Base-by-base conservation (phyloP, 2,888 invertebrate genomes). In the Craniophora ligustri region DNA sequence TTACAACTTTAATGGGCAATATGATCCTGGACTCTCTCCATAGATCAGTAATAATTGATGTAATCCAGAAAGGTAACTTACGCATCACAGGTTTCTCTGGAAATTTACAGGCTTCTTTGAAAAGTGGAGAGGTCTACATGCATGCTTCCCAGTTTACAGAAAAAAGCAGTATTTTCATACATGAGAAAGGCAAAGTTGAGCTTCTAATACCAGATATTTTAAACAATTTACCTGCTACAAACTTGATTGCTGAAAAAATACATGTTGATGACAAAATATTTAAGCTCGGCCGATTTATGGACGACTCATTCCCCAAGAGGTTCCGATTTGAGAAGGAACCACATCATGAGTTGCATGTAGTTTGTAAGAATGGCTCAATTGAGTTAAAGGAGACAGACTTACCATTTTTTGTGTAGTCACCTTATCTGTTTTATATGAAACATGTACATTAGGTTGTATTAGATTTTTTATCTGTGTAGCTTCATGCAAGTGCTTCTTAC, bases 331-430 rank as follows among this genome's bases (percentile, higher is more conserved):
- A 91, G 51, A 87, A 87, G 60, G 88, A 92, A 63, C 88, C 88
- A 0, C 79, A 85, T 8, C 85, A 91, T 72, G 94, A 94, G 67
- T 80, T 94, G 61, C 87, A 92, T 48, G 86, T 94, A 85, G 93
- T 93, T 39, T 93, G 94, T 87, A 92, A 89, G 78, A 94, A 94
- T 85, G 94, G 94, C 61, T 88, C 91, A 26, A 93, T 94, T 78
- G 90, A 90, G 58, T 80, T 94, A 47, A 92, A 89, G 68, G 88
- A 93, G 65, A 89, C 92, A 48, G 78, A 85, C 62, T 50, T 83
- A 73, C 89, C 92, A n/a, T 89, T 92, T 74, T 73, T 84, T 51
- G 39, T 90, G 54, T 90, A 86, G 79, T 57, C 51, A 38, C 41
- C 40, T 21, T 66, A 55, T 58, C 58, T 30, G 34, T 56, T 57